Evolutionary conservation across 2,113 vertebrate genomes (phyloP), one percentile per base, ranked within the genome.

Genomic region (Oryzias javanicus): DNA sequence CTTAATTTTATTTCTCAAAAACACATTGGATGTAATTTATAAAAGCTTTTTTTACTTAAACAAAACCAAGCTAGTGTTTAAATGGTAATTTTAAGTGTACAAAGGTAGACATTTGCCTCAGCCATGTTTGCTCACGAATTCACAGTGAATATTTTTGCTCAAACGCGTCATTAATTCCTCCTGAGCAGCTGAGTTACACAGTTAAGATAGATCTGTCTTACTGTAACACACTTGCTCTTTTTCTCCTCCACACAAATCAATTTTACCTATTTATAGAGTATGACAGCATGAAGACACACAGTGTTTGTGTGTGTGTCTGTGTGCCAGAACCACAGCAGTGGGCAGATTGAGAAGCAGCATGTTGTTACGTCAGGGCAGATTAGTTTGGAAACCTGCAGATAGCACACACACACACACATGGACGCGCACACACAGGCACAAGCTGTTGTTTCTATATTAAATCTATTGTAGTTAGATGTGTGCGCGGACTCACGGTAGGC

Each of bases 271-370:
- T 86, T 78, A 84, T 82, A 79, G 78, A 67, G 44, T 74, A 68
- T 71, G 75, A 81, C 67, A 72, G 53, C 76, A 80, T 72, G 53
- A 71, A 73, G 75, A 60, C 72, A 79, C 63, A 68, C 52, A 54
- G 56, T 56, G 55, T 49, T 49, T 60, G 66, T 58, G 68, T 65
- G 62, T 59, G 60, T 60, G 68, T 68, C 55, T 24, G 64, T 24
- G 65, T 61, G 79, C 75, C 82, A 84, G 75, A 70, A 75, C 64
- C 79, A 79, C 74, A 61, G 63, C 73, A 81, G 75, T 83, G 77
- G 78, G 82, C 85, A 87, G 85, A 84, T 84, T 87, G 82, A 87
- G 82, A 62, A 82, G 80, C 81, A 84, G 84, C 85, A 81, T 73
- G 85, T 77, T 64, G 78, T 86, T 87, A 83, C 75, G 72, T 87